Percentiles rank a stretch among this genome's conserved stretches.
Conservation (phyloP, 2,888 invertebrate genomes). For the Lamellibrachia satsuma region DNA sequence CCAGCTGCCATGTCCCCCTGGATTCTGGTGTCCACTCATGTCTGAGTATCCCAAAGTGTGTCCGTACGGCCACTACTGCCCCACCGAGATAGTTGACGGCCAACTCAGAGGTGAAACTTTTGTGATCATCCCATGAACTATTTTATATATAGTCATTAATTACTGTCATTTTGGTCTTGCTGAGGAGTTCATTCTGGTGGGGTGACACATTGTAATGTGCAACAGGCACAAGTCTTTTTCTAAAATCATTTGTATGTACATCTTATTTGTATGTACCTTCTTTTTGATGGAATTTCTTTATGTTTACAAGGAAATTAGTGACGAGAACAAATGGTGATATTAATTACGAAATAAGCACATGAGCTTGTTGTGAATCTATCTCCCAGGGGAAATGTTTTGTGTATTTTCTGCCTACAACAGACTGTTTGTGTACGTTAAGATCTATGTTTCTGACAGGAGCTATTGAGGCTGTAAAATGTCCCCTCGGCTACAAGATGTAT, state of each 20-base stretch:
- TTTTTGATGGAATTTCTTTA: too few species aligned
- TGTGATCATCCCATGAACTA: not conserved
- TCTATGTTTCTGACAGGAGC: slow-evolving; percentile 46
- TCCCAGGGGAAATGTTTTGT: too few species aligned
- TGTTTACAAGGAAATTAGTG: too few species aligned
- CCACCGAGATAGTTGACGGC: slow-evolving; percentile 27
- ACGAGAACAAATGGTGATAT: too few species aligned
- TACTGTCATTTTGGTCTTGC: not conserved
- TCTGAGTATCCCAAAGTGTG: slow-evolving; percentile 56
- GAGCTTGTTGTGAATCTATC: too few species aligned
- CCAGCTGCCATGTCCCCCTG: slow-evolving; percentile 57
- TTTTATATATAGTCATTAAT: not conserved
- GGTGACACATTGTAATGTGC: too few species aligned
- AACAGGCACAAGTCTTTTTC: too few species aligned
- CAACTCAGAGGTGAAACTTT: slow-evolving; percentile 27
- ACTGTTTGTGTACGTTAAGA: not conserved
- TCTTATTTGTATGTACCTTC: too few species aligned
- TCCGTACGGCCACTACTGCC: slow-evolving; percentile 59
- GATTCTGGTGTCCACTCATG: slow-evolving; percentile 59
- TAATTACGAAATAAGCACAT: too few species aligned
- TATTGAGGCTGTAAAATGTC: slow-evolving; percentile 59
- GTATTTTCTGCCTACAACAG: too few species aligned
- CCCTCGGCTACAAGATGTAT: slow-evolving; percentile 59
- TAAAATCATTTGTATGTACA: too few species aligned
- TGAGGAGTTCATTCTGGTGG: too few species aligned